A percentile compares a stretch with the other conserved stretches of the same genome.
Evolutionary conservation across 2,113 vertebrate genomes (phyloP).

Genomic region (Pollimyrus isidori): DNA sequence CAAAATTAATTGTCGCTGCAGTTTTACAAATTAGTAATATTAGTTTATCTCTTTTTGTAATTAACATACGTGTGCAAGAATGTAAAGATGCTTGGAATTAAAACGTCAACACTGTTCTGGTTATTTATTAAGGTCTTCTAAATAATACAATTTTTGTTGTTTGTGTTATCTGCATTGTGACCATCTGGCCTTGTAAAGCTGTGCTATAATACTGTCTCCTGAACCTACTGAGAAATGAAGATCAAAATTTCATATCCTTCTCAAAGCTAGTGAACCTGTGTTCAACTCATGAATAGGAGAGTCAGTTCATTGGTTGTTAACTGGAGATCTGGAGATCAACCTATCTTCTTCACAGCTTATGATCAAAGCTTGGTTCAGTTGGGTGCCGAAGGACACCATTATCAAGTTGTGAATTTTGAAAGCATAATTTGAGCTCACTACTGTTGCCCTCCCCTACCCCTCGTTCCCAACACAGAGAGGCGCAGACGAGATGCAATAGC

Average conservation of each 20-base stretch:
- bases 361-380: neutral
- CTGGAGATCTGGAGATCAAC: neutral
- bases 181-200: neutral
- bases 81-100: neutral
- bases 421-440: neutral
- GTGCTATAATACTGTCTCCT: neutral
- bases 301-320: neutral
- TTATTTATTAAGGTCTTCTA: neutral
- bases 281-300: neutral
- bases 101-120: neutral
- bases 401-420: neutral
- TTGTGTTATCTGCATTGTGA: neutral
- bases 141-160: neutral
- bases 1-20: neutral
- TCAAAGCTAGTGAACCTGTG: neutral
- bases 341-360: neutral
- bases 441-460: neutral
- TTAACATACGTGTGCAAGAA: neutral
- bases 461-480: constrained; percentile 57
- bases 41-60: neutral
- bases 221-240: neutral
- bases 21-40: neutral
- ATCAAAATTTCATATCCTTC: neutral
- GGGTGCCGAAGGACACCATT: neutral
- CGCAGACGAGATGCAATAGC: constrained; percentile 78